Evolutionary conservation across 2,113 vertebrate genomes (phyloP).

Genomic region (Urocolius indicus): DNA sequence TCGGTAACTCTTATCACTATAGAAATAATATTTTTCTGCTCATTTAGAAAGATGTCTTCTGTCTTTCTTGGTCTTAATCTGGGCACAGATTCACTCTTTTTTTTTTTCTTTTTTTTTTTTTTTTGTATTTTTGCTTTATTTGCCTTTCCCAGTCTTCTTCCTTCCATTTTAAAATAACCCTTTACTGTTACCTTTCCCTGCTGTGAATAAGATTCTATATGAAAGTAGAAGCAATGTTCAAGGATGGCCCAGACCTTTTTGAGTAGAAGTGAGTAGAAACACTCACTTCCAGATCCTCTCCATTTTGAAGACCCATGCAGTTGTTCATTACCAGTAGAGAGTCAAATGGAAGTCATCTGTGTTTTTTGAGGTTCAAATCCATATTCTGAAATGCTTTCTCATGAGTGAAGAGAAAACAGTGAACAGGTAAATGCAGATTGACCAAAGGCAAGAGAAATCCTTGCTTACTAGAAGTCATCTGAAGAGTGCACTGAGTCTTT

Average conservation of each 20-base stretch:
- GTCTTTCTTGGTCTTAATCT: not conserved
- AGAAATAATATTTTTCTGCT: not conserved
- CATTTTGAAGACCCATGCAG: not conserved
- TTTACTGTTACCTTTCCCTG: not conserved
- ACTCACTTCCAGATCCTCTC: not conserved
- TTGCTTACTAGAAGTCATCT: not conserved
- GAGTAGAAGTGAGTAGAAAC: too few relatives aligned
- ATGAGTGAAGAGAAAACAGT: not conserved
- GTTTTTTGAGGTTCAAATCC: not conserved
- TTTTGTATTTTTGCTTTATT: not conserved
- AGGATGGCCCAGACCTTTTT: not conserved
- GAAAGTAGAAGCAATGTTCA: not conserved
- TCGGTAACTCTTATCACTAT: not conserved
- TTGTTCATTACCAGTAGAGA: not conserved
- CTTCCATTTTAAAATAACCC: not conserved
- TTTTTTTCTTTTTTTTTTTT: not conserved
- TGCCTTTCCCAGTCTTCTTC: not conserved
- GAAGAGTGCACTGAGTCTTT: not conserved
- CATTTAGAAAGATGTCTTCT: not conserved
- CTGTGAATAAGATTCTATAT: not conserved
- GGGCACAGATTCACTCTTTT: not conserved
- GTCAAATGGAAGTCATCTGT: not conserved
- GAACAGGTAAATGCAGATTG: not conserved
- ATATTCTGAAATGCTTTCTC: not conserved
- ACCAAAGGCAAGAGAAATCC: not conserved